These are phyloP conservation scores for Probaryconus sp. DNA, from an alignment of 1,140 invertebrate species.

Conservation along the genomic window DNA sequence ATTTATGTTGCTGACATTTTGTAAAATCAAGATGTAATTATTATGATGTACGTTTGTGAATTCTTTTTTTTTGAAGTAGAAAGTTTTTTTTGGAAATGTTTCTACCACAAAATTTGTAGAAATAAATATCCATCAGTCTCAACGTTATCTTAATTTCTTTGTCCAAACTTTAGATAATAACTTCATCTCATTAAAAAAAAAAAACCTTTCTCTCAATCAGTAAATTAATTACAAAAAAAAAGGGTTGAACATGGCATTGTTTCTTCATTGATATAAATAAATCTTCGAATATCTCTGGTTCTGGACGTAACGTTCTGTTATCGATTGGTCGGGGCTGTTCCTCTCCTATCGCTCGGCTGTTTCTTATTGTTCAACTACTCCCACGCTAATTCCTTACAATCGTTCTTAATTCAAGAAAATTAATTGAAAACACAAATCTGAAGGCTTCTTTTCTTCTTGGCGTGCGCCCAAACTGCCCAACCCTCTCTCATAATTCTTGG, in stretches of 20 bases:
- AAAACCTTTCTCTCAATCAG: no score
- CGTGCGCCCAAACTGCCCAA: conserved; percentile 56
- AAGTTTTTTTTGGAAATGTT: no score
- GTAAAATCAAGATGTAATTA: no score
- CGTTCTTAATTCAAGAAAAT: conserved; percentile 74
- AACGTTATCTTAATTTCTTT: no score
- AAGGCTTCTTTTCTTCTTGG: conserved; percentile 65
- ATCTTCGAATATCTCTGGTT: conserved; percentile 12
- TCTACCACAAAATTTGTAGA: no score
- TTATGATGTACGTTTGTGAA: no score
- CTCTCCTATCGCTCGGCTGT: conserved; percentile 26
- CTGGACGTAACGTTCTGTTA: conserved; percentile 58
- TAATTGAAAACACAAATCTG: conserved; percentile 76
- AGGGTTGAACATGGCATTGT: no score
- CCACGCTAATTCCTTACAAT: conserved; percentile 68
- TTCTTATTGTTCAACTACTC: conserved; percentile 56
- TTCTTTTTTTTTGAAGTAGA: no score
- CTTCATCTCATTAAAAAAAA: no score
- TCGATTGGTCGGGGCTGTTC: conserved; percentile 45
- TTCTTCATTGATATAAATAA: conserved; percentile 49
- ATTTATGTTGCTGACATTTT: no score
- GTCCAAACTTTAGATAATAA: no score
- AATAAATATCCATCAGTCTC: no score
- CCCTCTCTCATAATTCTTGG: conserved; percentile 71
- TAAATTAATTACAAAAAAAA: background rate